Evolutionary conservation across 1,140 invertebrate species (phyloP).

Genomic region (Tigriopus japonicus): DNA sequence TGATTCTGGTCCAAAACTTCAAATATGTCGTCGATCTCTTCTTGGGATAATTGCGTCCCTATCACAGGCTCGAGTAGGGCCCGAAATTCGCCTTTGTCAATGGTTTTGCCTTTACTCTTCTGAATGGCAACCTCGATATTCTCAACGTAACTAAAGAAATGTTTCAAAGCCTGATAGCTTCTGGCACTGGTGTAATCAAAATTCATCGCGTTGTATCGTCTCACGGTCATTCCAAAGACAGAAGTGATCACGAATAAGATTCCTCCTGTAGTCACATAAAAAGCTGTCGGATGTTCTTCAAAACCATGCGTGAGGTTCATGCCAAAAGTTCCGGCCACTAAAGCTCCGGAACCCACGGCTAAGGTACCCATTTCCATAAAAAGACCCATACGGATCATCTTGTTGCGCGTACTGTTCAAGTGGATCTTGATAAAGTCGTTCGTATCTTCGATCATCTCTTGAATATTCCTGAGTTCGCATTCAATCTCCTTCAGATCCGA

Average conservation of each 20-base stretch:
- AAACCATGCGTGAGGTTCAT: slow-evolving; percentile 2
- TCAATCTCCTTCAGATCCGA: neutral
- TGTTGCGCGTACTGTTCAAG: neutral
- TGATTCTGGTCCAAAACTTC: neutral
- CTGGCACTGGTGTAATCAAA: neutral
- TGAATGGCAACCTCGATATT: neutral
- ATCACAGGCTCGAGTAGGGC: neutral
- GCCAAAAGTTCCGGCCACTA: neutral
- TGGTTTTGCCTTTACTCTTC: neutral
- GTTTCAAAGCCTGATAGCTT: neutral
- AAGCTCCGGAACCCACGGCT: neutral
- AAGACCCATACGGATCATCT: neutral
- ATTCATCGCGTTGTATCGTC: neutral
- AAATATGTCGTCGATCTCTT: neutral
- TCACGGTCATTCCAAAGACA: neutral
- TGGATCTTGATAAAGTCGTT: neutral
- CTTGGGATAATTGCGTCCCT: neutral
- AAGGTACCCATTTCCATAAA: neutral
- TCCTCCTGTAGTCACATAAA: neutral
- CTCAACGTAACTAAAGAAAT: neutral
- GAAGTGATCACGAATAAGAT: neutral
- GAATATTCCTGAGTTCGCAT: neutral
- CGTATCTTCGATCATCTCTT: neutral
- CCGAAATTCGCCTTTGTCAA: neutral
- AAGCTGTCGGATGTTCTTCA: neutral